Evolutionary conservation across 1,140 invertebrate genomes (phyloP).

Genomic region (Pectinophora gossypiella): DNA sequence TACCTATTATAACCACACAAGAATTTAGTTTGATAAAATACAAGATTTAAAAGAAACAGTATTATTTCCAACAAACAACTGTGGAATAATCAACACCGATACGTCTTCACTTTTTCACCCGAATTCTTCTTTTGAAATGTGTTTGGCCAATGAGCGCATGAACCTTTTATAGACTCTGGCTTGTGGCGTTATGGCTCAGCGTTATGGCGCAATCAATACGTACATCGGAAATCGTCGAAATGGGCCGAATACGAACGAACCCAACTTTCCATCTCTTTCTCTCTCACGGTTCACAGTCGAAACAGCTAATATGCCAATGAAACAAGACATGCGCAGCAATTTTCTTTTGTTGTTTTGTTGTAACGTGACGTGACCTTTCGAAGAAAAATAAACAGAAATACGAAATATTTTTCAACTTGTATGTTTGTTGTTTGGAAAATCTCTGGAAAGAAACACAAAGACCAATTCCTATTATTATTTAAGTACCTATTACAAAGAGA

Average conservation of each 20-base stretch:
- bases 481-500: no score
- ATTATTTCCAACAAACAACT: constrained; percentile 2
- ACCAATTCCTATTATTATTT: no score
- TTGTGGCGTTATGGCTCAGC: no score
- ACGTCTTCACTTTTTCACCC: not conserved
- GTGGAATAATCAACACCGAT: not conserved
- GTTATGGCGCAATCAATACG: not conserved
- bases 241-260: constrained; percentile 1
- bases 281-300: not conserved
- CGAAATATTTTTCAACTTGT: no score
- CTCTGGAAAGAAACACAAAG: no score
- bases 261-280: constrained; percentile 8
- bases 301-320: constrained; percentile 12
- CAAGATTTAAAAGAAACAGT: not conserved
- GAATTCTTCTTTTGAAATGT: not conserved
- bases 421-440: no score
- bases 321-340: constrained; percentile 10
- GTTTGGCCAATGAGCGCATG: not conserved
- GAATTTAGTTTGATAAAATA: not conserved
- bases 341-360: not conserved
- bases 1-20: not conserved
- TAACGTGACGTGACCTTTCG: constrained; percentile 1
- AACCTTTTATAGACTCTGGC: not conserved
- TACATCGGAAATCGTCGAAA: not conserved
- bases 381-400: not conserved